A percentile compares a stretch with the other conserved stretches of the same genome.
Evolutionary conservation across 2,113 vertebrate species (phyloP).

Genomic region (Cygnus atratus): DNA sequence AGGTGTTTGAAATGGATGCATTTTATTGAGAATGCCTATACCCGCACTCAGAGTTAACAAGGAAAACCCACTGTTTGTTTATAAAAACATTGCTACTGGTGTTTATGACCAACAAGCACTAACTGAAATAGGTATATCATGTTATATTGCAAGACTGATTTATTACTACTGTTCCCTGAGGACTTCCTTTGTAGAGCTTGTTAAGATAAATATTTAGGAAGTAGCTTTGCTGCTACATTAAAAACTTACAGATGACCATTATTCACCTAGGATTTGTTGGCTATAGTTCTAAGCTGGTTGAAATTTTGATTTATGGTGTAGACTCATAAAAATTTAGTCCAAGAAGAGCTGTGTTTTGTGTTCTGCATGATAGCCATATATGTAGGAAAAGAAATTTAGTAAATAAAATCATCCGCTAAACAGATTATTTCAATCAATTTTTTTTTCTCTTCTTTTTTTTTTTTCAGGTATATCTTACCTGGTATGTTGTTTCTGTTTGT

Average conservation of each 20-base stretch:
- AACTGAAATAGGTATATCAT: not conserved
- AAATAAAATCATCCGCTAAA: not conserved
- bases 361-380: accelerated
- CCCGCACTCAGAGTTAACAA: not conserved
- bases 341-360: not conserved
- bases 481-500: not conserved
- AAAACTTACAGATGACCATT: not conserved
- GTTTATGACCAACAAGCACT: not conserved
- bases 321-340: not conserved
- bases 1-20: not conserved
- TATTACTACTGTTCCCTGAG: not conserved
- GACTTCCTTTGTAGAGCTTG: not conserved
- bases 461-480: not conserved
- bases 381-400: not conserved
- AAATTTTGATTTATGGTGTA: not conserved
- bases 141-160: not conserved
- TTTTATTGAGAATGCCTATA: not conserved
- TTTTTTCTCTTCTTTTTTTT: not conserved
- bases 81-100: not conserved
- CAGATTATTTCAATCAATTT: not conserved
- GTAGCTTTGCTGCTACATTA: not conserved
- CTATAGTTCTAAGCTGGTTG: not conserved
- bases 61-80: accelerated
- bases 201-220: not conserved
- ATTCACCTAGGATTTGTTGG: not conserved